Base-by-base conservation (phyloP, 1,140 invertebrate genomes). In the Brachionus sp. region DNA sequence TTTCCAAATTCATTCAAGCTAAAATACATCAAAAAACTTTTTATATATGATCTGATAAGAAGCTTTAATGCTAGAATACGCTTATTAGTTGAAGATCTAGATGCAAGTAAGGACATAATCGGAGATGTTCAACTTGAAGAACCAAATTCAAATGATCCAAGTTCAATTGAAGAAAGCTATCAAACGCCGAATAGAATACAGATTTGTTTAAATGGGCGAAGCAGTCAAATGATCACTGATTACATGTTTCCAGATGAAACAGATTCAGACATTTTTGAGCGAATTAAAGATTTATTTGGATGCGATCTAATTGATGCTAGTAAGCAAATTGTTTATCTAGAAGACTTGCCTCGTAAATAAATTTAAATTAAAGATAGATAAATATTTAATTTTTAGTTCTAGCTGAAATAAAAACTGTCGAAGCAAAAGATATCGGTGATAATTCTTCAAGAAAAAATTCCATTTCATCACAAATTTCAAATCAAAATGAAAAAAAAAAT, bases 101-200 rank as follows among this genome's bases (percentile, higher is more conserved):
- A 80, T 66, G 77, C 77, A 0, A 39, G 77, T 12, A 80, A 80
- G 57, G 77, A 80, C n/a, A 80, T 80, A 35, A 80, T 80, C 42
- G 77, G 77, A 12, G 77, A 80, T 62, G 50, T 66, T 44, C 77
- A 57, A 13, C 16, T 80, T 16, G 50, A 62, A 37, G 77, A 80
- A n/a, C 77, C 77, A 9, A 80, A 80, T 39, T 10, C 50, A 4
- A 80, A 80, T 44, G 77, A 80, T 66, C 46, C 37, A 33, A 42
- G 35, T n/a, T 80, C 77, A 57, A 62, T 80, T 29, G 77, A 80
- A 42, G 77, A 80, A 62, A 62, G 9, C 29, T 80, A 80, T 44
- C 77, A 62, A 66, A 80, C 77, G 0, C 77, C 77, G 19, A 80
- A 80, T 80, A 46, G 77, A 4, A 44, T 80, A 37, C 77, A 80